Percentiles rank a stretch among this genome's conserved stretches.
Evolutionary conservation across 2,113 vertebrate genomes (phyloP).

Genomic region (Tylochromis polylepis): DNA sequence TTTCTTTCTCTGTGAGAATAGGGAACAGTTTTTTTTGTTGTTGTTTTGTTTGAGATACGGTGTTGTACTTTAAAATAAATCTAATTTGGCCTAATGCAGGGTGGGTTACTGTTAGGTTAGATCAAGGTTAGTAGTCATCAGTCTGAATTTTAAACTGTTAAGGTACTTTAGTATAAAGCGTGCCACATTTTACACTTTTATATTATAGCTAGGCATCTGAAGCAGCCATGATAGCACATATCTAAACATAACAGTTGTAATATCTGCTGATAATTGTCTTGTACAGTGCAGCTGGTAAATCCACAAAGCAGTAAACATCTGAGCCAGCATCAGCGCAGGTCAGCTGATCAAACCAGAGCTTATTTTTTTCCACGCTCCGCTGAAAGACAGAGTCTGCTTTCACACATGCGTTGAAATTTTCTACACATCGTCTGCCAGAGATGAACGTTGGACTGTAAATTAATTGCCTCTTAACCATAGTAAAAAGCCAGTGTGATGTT

Average conservation of each 20-base stretch:
- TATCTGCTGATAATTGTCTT: too few species aligned
- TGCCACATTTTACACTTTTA: neutral
- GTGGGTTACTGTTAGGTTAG: neutral
- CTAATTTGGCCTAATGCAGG: neutral
- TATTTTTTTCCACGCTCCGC: neutral
- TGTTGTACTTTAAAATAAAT: neutral
- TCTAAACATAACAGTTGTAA: too few species aligned
- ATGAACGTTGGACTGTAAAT: neutral
- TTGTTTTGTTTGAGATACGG: neutral
- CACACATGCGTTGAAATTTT: neutral
- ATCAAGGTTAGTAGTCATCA: neutral
- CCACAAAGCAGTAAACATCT: too few species aligned
- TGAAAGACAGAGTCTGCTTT: neutral
- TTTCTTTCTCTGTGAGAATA: neutral
- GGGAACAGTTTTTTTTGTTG: rapidly evolving
- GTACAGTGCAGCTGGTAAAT: too few species aligned
- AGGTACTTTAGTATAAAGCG: rapidly evolving
- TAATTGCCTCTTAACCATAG: neutral
- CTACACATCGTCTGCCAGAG: neutral
- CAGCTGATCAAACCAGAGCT: too few species aligned
- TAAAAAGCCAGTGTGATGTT: neutral
- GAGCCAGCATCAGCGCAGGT: too few species aligned
- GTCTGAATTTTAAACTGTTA: neutral
- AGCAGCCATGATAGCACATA: too few species aligned
- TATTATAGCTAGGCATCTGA: too few species aligned